These are phyloP conservation scores for Lytechinus variegatus DNA, from an alignment of 35 echinoderm and acorn worm species.

Conservation along the genomic window DNA sequence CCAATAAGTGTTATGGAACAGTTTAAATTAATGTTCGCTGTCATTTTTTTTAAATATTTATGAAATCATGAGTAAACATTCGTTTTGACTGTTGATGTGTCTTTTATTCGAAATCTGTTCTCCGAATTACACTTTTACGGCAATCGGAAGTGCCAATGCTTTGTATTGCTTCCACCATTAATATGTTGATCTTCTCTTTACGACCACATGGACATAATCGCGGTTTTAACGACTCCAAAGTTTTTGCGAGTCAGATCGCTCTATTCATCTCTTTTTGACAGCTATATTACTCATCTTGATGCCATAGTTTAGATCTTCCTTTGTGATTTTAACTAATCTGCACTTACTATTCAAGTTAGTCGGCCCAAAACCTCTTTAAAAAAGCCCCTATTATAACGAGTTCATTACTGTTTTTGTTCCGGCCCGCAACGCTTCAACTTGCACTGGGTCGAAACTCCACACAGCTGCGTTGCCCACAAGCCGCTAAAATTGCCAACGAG, in stretches of 20 bases:
- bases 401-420: constrained; percentile 42
- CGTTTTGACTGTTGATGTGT: neutral
- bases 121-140: neutral
- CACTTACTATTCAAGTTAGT: neutral
- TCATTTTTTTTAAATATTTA: no score
- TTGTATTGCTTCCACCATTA: constrained; percentile 10
- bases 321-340: constrained; percentile 4
- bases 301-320: neutral
- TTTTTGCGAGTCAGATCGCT: neutral
- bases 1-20: no score
- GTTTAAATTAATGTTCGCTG: no score
- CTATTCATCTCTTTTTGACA: neutral
- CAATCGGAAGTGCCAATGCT: neutral
- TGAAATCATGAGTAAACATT: neutral
- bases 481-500: neutral
- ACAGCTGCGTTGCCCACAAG: neutral
- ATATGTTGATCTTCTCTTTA: neutral
- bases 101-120: neutral
- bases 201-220: neutral
- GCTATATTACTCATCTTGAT: neutral
- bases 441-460: neutral
- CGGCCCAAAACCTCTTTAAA: neutral
- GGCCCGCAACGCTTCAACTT: neutral
- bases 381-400: neutral
- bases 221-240: neutral